These are phyloP conservation scores for Heterocephalus glaber DNA, from an alignment of 2,113 vertebrate species.

Conservation along the genomic window DNA sequence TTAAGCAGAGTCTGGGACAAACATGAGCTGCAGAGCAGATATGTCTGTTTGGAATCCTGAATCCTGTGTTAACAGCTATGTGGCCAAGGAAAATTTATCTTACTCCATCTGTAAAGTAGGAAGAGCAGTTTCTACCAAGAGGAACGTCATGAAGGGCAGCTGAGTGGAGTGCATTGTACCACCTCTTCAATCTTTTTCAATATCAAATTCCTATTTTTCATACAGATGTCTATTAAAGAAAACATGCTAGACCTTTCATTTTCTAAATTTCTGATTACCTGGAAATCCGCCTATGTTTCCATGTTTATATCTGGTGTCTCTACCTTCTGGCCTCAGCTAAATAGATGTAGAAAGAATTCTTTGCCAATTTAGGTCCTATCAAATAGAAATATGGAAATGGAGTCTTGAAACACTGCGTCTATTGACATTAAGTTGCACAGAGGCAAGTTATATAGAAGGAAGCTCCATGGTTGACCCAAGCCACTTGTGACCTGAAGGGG, in stretches of 20 bases:
- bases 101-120: background rate
- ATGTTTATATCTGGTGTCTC: background rate
- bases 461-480: background rate
- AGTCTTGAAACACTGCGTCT: background rate
- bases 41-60: background rate
- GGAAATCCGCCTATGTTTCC: background rate
- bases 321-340: background rate
- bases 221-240: background rate
- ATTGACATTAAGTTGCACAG: background rate
- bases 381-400: conserved; percentile 1
- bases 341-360: background rate
- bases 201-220: background rate
- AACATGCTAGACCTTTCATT: background rate
- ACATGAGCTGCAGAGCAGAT: background rate
- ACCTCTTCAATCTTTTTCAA: background rate
- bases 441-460: background rate
- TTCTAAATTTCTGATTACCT: background rate
- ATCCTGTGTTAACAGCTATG: background rate
- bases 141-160: background rate
- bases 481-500: background rate
- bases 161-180: background rate
- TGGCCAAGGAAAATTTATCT: background rate
- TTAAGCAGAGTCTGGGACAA: background rate
- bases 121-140: background rate
- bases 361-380: background rate